Evolutionary conservation across 2,797 vertebrate species (phyloP).

Genomic region (Tokudaia tokunoshimensis): DNA sequence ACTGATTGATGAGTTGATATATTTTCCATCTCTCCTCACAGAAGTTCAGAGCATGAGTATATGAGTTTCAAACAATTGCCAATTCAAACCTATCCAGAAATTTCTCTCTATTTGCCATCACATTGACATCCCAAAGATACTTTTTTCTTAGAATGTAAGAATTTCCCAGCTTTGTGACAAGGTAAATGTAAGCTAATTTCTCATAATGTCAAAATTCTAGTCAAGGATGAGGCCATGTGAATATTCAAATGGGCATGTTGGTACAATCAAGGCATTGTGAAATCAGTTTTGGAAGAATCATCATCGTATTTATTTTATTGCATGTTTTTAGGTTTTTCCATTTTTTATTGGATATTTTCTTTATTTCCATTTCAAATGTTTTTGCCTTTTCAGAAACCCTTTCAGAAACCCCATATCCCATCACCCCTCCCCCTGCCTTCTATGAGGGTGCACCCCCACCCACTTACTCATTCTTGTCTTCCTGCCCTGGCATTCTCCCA

Average conservation of each 20-base stretch:
- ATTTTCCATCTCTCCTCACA: neutral
- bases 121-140: neutral
- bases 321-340: neutral
- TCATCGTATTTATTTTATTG: neutral
- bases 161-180: neutral
- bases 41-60: neutral
- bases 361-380: too few relatives aligned
- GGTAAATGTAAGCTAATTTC: neutral
- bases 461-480: too few relatives aligned
- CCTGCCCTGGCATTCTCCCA: too few relatives aligned
- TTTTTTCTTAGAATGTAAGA: neutral
- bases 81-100: neutral
- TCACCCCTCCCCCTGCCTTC: too few relatives aligned
- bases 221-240: neutral
- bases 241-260: neutral
- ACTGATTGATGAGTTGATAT: neutral
- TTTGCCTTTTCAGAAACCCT: too few relatives aligned
- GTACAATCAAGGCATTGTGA: neutral
- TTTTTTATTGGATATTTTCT: too few relatives aligned
- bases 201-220: neutral
- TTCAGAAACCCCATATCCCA: too few relatives aligned
- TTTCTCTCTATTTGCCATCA: too few relatives aligned
- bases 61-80: too few relatives aligned
- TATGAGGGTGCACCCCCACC: too few relatives aligned
- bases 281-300: neutral